A percentile compares a stretch with the other conserved stretches of the same genome.
phyloP scores from a whole-genome alignment of 2,888 invertebrate genomes.

The Ceriagrion tenellum region DNA sequence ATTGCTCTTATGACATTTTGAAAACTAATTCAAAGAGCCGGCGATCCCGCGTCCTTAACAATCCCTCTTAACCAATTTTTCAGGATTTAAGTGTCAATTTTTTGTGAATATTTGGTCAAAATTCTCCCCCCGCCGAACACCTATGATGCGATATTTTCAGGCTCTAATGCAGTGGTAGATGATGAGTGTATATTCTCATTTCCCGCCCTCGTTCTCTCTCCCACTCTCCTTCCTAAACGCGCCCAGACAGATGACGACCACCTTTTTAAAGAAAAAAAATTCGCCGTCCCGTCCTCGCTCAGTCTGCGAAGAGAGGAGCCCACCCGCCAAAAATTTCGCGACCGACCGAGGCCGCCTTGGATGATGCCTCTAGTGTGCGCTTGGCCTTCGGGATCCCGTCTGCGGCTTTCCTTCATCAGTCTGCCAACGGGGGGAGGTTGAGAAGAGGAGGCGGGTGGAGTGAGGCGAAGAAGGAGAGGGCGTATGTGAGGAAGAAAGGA shows the following conservation, averaged over 20 bases:
- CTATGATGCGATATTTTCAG: too few relatives aligned
- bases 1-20: too few relatives aligned
- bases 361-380: background rate
- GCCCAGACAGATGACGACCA: background rate
- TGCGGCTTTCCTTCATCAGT: constrained; percentile 27
- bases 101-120: too few relatives aligned
- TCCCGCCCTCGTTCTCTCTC: background rate
- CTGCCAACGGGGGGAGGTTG: background rate
- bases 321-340: background rate
- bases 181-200: background rate
- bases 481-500: background rate
- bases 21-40: too few relatives aligned
- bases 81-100: too few relatives aligned
- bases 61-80: too few relatives aligned
- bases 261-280: background rate
- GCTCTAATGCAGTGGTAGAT: too few relatives aligned
- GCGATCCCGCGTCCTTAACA: too few relatives aligned
- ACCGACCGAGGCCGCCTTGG: background rate
- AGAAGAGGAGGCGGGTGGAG: background rate
- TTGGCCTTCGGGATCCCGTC: constrained; percentile 18
- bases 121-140: too few relatives aligned
- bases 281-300: background rate
- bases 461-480: background rate
- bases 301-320: background rate
- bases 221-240: background rate